phyloP scores from a whole-genome alignment of 2,797 vertebrate genomes.

The Myoxocephalus aenaeus region DNA sequence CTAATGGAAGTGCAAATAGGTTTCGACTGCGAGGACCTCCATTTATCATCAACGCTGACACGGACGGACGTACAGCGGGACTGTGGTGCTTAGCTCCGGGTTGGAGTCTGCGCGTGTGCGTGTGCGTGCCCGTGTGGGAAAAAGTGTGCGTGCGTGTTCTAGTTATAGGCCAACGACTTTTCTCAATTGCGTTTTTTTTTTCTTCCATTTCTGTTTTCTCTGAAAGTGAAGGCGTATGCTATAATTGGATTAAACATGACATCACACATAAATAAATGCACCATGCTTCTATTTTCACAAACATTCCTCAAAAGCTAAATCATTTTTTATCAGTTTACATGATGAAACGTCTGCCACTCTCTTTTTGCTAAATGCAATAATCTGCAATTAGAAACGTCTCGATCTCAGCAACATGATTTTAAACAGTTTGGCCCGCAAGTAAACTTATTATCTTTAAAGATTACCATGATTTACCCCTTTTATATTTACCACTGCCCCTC shows the following conservation, averaged over 20 bases:
- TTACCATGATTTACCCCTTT: constrained; percentile 5
- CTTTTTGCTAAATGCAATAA: neutral
- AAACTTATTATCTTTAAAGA: neutral
- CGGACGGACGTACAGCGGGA: constrained; percentile 76
- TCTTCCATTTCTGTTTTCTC: neutral
- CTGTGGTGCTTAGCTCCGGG: constrained; percentile 31
- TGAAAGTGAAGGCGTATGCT: neutral
- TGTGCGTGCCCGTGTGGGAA: constrained; percentile 19
- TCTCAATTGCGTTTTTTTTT: neutral
- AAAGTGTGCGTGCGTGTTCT: neutral
- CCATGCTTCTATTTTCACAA: neutral
- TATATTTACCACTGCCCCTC: constrained; percentile 16
- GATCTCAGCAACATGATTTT: neutral
- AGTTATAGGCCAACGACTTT: constrained; percentile 16
- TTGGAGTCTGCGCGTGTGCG: neutral
- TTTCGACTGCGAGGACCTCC: constrained; percentile 90
- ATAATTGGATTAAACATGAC: neutral
- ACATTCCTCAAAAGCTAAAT: neutral
- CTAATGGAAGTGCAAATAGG: constrained; percentile 95
- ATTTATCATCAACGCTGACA: constrained; percentile 90
- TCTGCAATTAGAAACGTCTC: neutral
- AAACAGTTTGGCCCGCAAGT: neutral
- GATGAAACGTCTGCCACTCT: neutral
- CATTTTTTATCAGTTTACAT: neutral
- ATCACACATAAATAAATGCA: neutral